Evolutionary conservation across 2,113 vertebrate genomes (phyloP), one percentile per base, ranked within the genome.

Genomic region (Syngnathoides biaculeatus): DNA sequence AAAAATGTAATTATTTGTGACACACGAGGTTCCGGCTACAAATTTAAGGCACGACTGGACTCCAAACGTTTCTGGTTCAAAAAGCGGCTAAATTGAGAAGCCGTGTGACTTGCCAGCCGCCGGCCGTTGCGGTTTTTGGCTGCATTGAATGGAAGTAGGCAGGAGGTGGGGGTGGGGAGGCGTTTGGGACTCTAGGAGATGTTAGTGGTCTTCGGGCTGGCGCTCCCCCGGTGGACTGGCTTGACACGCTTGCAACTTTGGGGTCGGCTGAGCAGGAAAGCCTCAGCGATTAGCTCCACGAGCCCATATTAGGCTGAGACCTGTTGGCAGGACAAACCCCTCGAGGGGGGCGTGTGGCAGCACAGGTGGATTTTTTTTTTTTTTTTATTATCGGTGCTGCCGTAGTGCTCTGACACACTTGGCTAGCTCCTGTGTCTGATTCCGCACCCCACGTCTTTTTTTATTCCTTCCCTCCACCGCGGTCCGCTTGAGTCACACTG

Each of bases 241-340:
- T 65, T 76, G 61, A 58, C 39, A n/a, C 55, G 58, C 64, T 81
- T 81, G 79, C 75, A 79, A 86, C 83, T 88, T 80, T 71, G 62
- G 74, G 80, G 71, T 57, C 26, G 45, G 59, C 56, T 42, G 60
- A 73, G 55, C 75, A 78, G 55, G 42, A 72, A 75, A 80, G 57
- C 75, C 53, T 1, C 26, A 78, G 77, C 65, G 75, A 77, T 84
- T 82, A 74, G 79, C 79, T 87, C 80, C 77, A 82, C 80, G 77
- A 81, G 81, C 80, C 77, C 77, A 81, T 75, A 75, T 86, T 76
- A 75, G 78, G 81, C 77, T 83, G 71, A 72, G 79, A 85, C 87
- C 75, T 79, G 74, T 78, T 84, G 74, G 67, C 77, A 83, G 86
- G 38, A 61, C 59, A 75, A 47, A 81, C 75, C 74, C 83, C 80